Evolutionary conservation across 2,888 invertebrate species (phyloP).

Genomic region (Oxycera nigricornis): DNA sequence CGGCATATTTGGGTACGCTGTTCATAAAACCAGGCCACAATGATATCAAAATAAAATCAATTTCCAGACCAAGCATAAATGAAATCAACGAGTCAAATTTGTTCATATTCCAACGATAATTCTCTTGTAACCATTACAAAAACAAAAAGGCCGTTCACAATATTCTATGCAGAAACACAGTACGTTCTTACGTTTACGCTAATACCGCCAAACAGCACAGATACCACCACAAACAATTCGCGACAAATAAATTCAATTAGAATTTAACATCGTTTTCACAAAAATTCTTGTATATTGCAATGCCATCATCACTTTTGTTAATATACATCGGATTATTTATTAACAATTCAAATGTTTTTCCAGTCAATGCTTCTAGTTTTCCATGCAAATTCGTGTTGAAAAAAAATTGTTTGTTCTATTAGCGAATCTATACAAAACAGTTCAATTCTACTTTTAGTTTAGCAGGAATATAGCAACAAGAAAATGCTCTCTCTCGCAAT

Average conservation of each 20-base stretch:
- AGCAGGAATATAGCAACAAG: too few species aligned
- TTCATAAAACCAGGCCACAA: too few species aligned
- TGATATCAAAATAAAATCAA: too few species aligned
- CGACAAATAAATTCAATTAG: neutral
- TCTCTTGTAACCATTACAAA: too few species aligned
- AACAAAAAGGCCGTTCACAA: too few species aligned
- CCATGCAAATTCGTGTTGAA: conserved; percentile 7
- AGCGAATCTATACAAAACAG: neutral
- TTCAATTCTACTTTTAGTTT: neutral
- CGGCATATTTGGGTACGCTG: too few species aligned
- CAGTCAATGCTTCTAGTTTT: conserved; percentile 24
- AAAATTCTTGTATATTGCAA: conserved; percentile 31
- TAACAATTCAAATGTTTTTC: conserved; percentile 33
- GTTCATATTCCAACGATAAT: too few species aligned
- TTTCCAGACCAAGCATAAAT: too few species aligned
- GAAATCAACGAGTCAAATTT: too few species aligned
- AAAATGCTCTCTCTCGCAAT: neutral
- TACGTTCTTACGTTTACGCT: too few species aligned
- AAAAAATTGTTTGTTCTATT: conserved; percentile 11
- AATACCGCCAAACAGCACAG: neutral
- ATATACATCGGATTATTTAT: conserved; percentile 29
- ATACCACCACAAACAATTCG: neutral
- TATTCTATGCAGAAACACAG: too few species aligned
- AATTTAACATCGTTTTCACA: conserved; percentile 30
- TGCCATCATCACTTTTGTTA: conserved; percentile 24